These are phyloP conservation scores for Athene noctua DNA, from an alignment of 2,113 vertebrate genomes.

Conservation along the genomic window DNA sequence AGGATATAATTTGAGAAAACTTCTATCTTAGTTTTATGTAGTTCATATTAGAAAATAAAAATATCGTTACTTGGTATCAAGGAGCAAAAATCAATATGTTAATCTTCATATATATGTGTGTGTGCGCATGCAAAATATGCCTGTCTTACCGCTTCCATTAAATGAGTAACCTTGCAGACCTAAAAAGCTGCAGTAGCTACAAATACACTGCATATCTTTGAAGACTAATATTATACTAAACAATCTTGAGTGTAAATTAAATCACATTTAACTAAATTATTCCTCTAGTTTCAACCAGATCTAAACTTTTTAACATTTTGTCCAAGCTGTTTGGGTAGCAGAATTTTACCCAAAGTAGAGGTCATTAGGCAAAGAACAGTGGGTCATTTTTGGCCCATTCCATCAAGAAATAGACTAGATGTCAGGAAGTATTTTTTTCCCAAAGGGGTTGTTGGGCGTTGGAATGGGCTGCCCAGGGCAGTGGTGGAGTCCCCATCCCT, in stretches of 20 bases:
- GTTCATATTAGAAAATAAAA: neutral
- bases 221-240: neutral
- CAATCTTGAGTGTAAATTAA: neutral
- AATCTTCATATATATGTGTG: neutral
- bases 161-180: neutral
- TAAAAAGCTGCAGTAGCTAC: neutral
- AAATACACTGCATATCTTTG: neutral
- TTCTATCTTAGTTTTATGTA: neutral
- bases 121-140: neutral
- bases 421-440: too few species aligned
- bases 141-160: neutral
- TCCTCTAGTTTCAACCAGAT: neutral
- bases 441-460: too few species aligned
- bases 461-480: too few species aligned
- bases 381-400: neutral
- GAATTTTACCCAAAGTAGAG: neutral
- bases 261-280: neutral
- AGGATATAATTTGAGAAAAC: fast-evolving
- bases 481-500: too few species aligned
- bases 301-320: neutral
- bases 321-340: neutral
- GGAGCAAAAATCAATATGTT: neutral
- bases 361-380: neutral
- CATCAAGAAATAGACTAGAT: neutral
- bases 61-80: fast-evolving